These are phyloP conservation scores for Labrus mixtus DNA, from an alignment of 2,113 vertebrate species.

Conservation along the genomic window DNA sequence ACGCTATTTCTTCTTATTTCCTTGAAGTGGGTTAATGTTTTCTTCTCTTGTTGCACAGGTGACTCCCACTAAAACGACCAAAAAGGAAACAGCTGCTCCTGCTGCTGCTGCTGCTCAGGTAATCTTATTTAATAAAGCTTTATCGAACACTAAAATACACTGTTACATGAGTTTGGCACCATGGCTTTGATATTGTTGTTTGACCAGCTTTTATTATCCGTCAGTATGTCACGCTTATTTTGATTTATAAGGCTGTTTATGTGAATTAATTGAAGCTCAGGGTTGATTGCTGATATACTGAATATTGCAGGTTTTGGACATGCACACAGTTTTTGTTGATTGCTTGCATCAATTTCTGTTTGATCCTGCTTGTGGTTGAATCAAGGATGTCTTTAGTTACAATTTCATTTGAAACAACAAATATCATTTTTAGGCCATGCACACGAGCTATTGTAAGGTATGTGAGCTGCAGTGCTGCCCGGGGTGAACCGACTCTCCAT, in stretches of 20 bases:
- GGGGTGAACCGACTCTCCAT: too few relatives aligned
- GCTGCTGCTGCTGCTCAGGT: slow-evolving; percentile 84
- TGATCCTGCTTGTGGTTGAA: not conserved
- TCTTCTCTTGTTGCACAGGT: slow-evolving; percentile 71
- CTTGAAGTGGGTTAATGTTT: slow-evolving; percentile 28
- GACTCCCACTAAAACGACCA: slow-evolving; percentile 80
- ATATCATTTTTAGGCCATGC: slow-evolving; percentile 18
- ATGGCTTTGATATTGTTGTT: not conserved
- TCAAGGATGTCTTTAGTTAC: not conserved
- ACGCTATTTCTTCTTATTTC: not conserved
- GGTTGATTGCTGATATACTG: not conserved
- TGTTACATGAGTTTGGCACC: not conserved
- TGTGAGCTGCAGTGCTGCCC: too few relatives aligned
- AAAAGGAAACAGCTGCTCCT: slow-evolving; percentile 78
- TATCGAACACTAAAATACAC: not conserved
- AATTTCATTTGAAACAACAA: slow-evolving; percentile 65
- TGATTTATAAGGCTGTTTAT: not conserved
- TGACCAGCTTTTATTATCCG: not conserved
- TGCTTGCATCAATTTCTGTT: not conserved
- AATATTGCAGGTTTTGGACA: too few relatives aligned
- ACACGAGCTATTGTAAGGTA: slow-evolving; percentile 6
- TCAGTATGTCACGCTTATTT: not conserved
- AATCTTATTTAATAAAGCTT: slow-evolving; percentile 39
- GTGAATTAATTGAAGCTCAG: too few relatives aligned
- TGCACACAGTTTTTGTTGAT: too few relatives aligned